phyloP scores from a whole-genome alignment of 2,113 vertebrate species.

The Sardina pilchardus region DNA sequence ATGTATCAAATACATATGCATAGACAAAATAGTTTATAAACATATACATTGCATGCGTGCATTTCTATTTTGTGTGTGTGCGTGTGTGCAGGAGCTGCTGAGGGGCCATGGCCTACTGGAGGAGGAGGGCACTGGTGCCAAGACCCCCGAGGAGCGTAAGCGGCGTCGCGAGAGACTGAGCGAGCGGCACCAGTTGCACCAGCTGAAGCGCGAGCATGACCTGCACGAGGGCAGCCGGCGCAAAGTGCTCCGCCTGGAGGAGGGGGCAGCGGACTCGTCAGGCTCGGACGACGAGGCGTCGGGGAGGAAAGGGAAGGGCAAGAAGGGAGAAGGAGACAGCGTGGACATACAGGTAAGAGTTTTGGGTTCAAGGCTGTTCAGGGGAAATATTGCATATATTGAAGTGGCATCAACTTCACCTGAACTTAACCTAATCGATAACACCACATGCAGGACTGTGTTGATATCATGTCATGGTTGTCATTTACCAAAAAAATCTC shows the following conservation, averaged over 20 bases:
- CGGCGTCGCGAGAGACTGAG: conserved; percentile 72
- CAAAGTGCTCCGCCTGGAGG: conserved; percentile 79
- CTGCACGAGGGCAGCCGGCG: conserved; percentile 64
- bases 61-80: neutral
- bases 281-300: conserved; percentile 61
- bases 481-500: no score
- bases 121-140: accelerated
- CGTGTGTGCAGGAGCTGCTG: conserved; percentile 75
- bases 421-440: no score
- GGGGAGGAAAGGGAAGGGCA: conserved; percentile 49
- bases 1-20: neutral
- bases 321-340: conserved; percentile 41
- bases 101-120: conserved; percentile 79
- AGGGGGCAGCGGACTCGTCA: conserved; percentile 60
- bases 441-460: no score
- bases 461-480: no score
- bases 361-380: neutral
- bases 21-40: neutral
- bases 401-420: no score
- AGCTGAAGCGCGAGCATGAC: conserved; percentile 78
- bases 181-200: conserved; percentile 76
- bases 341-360: conserved; percentile 85
- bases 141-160: conserved; percentile 51
- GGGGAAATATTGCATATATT: no score
- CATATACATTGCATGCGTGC: neutral